Conservation (phyloP, 2,888 invertebrate species). For the Aethes cnicana region DNA sequence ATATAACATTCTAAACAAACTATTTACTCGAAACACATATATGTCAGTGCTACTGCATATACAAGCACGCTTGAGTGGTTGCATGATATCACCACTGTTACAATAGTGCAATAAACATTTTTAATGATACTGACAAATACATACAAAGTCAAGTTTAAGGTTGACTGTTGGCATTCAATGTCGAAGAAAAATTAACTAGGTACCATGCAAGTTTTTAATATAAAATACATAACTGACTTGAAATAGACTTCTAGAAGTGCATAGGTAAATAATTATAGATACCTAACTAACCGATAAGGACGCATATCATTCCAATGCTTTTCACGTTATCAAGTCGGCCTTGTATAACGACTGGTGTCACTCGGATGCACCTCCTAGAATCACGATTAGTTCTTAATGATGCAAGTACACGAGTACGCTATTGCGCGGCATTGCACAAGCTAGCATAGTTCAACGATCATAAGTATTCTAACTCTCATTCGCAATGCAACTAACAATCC, state of each 20-base stretch:
- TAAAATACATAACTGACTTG: too few species aligned
- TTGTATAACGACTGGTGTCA: conserved; percentile 48
- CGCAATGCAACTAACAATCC: conserved; percentile 3
- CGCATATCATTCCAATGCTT: conserved; percentile 24
- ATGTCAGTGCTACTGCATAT: too few species aligned
- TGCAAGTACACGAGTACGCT: conserved; percentile 35
- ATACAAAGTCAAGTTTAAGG: conserved; percentile 8
- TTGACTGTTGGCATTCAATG: neutral
- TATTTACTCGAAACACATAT: too few species aligned
- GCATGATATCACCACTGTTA: neutral
- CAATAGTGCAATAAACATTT: neutral
- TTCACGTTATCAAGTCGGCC: conserved; percentile 38
- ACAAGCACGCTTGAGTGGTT: too few species aligned
- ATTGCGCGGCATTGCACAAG: conserved; percentile 28
- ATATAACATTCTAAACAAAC: too few species aligned
- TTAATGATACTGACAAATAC: neutral
- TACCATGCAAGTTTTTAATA: too few species aligned
- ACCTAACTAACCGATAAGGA: neutral
- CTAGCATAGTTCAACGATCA: conserved; percentile 27
- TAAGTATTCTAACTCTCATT: conserved; percentile 27
- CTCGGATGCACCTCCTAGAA: conserved; percentile 49
- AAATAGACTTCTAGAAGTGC: too few species aligned
- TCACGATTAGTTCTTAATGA: conserved; percentile 45
- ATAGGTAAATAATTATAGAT: neutral
- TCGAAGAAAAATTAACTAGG: too few species aligned